Evolutionary conservation across 1,140 invertebrate species (phyloP).

Genomic region (Zaprionus kolodkinae): DNA sequence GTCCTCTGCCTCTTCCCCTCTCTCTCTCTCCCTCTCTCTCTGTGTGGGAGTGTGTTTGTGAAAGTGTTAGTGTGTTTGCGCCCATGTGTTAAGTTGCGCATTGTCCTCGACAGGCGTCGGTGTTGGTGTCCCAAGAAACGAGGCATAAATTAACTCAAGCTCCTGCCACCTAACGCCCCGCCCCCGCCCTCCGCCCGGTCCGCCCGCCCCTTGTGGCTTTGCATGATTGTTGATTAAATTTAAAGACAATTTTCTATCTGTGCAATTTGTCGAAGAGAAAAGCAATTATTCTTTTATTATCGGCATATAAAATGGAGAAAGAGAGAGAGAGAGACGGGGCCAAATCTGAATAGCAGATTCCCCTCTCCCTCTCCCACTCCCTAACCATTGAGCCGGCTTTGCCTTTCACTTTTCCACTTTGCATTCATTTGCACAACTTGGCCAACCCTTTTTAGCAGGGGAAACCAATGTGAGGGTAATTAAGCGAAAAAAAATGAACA

Average conservation of each 20-base stretch:
- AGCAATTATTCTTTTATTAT: conserved; percentile 6
- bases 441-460: neutral
- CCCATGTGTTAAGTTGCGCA: conserved; percentile 9
- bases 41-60: neutral
- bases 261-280: conserved; percentile 9
- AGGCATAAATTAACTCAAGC: conserved; percentile 7
- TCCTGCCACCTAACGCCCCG: too few relatives aligned
- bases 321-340: neutral
- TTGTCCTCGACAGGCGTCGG: conserved; percentile 1
- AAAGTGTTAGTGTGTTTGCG: neutral
- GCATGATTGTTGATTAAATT: conserved; percentile 12
- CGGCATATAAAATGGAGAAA: neutral
- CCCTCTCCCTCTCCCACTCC: neutral
- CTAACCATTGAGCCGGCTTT: neutral
- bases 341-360: neutral
- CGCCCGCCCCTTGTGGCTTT: neutral
- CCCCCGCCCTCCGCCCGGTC: neutral
- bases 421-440: conserved; percentile 7
- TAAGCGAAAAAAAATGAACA: conserved; percentile 5
- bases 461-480: neutral
- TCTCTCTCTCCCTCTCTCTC: too few relatives aligned
- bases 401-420: conserved; percentile 1
- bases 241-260: conserved; percentile 4
- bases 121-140: neutral
- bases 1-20: neutral